Evolutionary conservation across 2,888 invertebrate genomes (phyloP), one percentile per base, ranked within the genome.

Genomic region (Pharmacophagus antenor): DNA sequence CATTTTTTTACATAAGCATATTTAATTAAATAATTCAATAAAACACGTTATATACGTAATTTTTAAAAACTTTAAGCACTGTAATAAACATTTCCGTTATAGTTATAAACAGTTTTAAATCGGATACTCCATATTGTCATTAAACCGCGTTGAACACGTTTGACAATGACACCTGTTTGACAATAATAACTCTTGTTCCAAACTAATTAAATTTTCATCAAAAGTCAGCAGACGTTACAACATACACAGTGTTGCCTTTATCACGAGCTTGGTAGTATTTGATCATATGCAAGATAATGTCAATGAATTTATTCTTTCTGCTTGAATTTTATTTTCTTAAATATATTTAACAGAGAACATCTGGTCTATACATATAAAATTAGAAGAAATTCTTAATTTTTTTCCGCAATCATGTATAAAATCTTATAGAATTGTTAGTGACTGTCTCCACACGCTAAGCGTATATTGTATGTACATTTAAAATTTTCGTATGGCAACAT

Each of bases 81-180:
- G 7, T 3, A 42, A 4, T 15, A 17, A 7, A 44, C 15, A 8
- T 27, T 7, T 20, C 8, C n/a, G 1, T 17, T 6, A 5, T 6
- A 18, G 18, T 1, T n/a, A 44, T 18, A 8, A 44, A 44, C 42
- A 44, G 8, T 18, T 5, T 50, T n/a, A 15, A 47, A 25, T 18
- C 10, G 25, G 21, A 27, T 4, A 58, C 44, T 52, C 56, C 52
- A 54, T 53, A 51, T 55, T 53, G 55, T 46, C 53, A 53, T 46
- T 53, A 27, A 23, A 58, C 53, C 58, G 61, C 47, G 54, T 47
- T 51, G 54, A 53, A 60, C 51, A 51, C 56, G 44, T 52, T 63
- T 63, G 63, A 63, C 59, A 60, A 47, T 60, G 56, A 60, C 61
- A 62, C 46, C 47, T 37, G 42, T 51, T 57, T 54, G 47, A 53